phyloP scores from a whole-genome alignment of 2,797 vertebrate species.

The Galago senegalensis region DNA sequence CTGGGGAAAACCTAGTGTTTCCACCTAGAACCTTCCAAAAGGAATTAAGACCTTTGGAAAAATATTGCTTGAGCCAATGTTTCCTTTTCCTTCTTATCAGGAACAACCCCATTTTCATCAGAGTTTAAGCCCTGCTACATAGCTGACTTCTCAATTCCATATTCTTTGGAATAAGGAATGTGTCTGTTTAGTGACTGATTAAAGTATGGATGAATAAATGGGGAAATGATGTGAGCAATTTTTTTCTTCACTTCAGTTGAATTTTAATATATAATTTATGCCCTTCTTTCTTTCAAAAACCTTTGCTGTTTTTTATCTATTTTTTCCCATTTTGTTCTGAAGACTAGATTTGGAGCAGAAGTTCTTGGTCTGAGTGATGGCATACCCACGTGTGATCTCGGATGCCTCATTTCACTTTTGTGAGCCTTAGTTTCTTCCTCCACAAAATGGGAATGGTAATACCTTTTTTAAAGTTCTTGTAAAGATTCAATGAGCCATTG shows the following conservation, averaged over 20 bases:
- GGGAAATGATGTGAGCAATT: neutral
- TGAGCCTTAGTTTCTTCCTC: neutral
- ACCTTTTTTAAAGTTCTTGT: neutral
- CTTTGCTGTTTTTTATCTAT: neutral
- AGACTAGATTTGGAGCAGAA: neutral
- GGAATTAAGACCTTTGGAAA: conserved; percentile 24
- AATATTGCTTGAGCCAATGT: neutral
- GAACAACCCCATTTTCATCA: neutral
- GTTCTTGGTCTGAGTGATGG: neutral
- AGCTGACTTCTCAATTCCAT: neutral
- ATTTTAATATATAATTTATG: conserved; percentile 41
- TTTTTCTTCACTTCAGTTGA: neutral
- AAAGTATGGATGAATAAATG: neutral
- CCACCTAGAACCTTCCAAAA: neutral
- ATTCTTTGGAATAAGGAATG: too few species aligned
- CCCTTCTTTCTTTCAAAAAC: neutral
- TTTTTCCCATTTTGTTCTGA: neutral
- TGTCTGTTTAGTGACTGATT: neutral
- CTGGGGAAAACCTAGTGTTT: neutral
- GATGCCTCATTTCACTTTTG: neutral
- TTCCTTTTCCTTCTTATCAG: neutral
- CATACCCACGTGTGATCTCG: neutral
- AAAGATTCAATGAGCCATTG: neutral
- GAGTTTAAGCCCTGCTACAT: neutral
- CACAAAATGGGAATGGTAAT: neutral